These are phyloP conservation scores for Mus spicilegus DNA, from an alignment of 2,113 vertebrate genomes.

Conservation along the genomic window DNA sequence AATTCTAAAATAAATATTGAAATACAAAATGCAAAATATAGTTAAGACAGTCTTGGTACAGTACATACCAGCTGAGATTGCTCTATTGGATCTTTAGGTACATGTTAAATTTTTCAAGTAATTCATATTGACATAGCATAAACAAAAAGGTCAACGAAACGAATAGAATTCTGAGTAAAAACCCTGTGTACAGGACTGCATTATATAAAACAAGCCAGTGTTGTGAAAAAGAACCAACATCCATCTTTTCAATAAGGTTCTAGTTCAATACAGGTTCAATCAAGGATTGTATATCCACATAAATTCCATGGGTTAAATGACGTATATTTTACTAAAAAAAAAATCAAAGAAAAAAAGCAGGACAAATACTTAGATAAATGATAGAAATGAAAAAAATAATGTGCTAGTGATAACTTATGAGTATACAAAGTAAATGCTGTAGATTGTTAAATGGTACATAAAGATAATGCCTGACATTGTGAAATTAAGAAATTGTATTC, in stretches of 20 bases:
- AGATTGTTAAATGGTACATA: not conserved
- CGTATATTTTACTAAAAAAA: not conserved
- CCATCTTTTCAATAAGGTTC: not conserved
- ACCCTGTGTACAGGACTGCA: not conserved
- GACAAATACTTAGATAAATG: not conserved
- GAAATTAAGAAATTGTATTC: slow-evolving; percentile 8
- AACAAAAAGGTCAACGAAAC: not conserved
- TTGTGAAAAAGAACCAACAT: not conserved
- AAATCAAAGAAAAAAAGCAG: not conserved
- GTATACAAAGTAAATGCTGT: not conserved
- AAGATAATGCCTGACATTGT: not conserved
- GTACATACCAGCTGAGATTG: not conserved
- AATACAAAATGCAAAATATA: not conserved
- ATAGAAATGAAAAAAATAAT: not conserved
- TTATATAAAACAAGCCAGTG: not conserved
- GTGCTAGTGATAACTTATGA: not conserved
- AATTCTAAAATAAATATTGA: not conserved
- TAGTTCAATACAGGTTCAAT: slow-evolving; percentile 23
- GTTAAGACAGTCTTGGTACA: not conserved
- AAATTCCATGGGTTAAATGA: not conserved
- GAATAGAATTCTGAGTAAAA: not conserved
- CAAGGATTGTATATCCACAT: not conserved
- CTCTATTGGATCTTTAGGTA: not conserved
- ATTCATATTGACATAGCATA: not conserved
- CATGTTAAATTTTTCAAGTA: not conserved